Evolutionary conservation across 2,113 vertebrate genomes (phyloP).

Genomic region (Strigops habroptila): DNA sequence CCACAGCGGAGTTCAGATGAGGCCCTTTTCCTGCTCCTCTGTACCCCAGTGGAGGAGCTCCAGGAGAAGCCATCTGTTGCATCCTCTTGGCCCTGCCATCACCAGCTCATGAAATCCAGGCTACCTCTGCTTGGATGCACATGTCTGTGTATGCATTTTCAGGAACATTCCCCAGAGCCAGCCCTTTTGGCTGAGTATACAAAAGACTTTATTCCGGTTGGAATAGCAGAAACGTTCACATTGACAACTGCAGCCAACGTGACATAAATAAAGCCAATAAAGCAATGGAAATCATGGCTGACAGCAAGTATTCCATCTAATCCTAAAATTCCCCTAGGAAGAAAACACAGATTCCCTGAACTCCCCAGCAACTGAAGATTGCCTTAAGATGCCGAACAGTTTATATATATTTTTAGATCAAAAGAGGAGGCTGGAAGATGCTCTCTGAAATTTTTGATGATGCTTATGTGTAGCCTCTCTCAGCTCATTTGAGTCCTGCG

Average conservation of each 20-base stretch:
- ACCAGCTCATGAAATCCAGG: background rate
- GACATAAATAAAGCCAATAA: background rate
- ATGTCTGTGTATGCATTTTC: background rate
- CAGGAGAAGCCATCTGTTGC: background rate
- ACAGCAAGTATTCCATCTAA: background rate
- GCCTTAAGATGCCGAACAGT: background rate
- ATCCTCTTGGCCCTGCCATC: background rate
- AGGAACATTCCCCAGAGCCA: background rate
- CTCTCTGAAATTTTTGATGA: background rate
- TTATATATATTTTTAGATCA: slow-evolving; percentile 31
- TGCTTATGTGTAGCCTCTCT: background rate
- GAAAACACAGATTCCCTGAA: background rate
- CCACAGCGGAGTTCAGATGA: background rate
- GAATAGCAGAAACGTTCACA: background rate
- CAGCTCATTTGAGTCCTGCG: background rate
- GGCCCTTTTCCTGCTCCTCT: background rate
- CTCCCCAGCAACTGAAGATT: background rate
- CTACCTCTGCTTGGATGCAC: background rate
- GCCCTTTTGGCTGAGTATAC: background rate
- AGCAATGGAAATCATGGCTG: background rate
- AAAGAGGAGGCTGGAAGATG: slow-evolving; percentile 13
- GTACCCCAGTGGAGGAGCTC: accelerated
- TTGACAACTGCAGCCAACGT: background rate
- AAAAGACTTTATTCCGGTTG: background rate
- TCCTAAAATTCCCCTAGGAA: background rate